Percentiles rank a stretch among this genome's conserved stretches.
Conservation (phyloP, 2,888 invertebrate genomes). For the Drosophila koepferae region DNA sequence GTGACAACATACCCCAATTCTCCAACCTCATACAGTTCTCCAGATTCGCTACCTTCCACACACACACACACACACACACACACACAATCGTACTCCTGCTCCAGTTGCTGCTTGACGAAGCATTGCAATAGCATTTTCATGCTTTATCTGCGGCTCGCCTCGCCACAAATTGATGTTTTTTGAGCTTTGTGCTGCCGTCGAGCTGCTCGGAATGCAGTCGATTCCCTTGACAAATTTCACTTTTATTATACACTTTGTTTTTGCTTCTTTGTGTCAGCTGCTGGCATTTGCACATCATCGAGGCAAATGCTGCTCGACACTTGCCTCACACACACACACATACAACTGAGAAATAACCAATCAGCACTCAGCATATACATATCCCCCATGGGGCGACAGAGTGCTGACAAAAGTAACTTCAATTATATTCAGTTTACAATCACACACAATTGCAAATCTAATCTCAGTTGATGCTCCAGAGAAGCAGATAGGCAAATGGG, state of each 20-base stretch:
- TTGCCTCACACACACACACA: neutral
- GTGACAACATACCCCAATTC: slow-evolving; percentile 7
- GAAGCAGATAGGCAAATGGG: neutral
- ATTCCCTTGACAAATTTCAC: slow-evolving; percentile 71
- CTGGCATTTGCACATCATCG: slow-evolving; percentile 61
- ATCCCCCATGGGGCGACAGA: neutral
- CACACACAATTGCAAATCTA: neutral
- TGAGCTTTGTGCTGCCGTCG: slow-evolving; percentile 17
- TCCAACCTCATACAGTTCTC: neutral
- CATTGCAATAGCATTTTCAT: slow-evolving; percentile 70
- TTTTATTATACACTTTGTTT: slow-evolving; percentile 60
- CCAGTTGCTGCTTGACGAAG: slow-evolving; percentile 30
- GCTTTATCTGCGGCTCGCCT: slow-evolving; percentile 69
- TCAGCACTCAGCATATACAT: neutral
- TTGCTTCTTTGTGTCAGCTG: slow-evolving; percentile 25
- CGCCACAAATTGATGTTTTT: slow-evolving; percentile 63
- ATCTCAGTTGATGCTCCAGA: neutral
- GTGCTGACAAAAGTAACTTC: slow-evolving; percentile 1
- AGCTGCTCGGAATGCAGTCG: slow-evolving; percentile 63
- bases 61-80: neutral
- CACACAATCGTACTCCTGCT: too few relatives aligned
- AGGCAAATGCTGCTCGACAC: slow-evolving; percentile 15
- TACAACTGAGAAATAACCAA: neutral
- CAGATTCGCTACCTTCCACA: neutral
- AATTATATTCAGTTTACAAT: slow-evolving; percentile 6